Evolutionary conservation across 1,140 invertebrate species (phyloP), one percentile per base, ranked within the genome.

Genomic region (Dryas iulia): DNA sequence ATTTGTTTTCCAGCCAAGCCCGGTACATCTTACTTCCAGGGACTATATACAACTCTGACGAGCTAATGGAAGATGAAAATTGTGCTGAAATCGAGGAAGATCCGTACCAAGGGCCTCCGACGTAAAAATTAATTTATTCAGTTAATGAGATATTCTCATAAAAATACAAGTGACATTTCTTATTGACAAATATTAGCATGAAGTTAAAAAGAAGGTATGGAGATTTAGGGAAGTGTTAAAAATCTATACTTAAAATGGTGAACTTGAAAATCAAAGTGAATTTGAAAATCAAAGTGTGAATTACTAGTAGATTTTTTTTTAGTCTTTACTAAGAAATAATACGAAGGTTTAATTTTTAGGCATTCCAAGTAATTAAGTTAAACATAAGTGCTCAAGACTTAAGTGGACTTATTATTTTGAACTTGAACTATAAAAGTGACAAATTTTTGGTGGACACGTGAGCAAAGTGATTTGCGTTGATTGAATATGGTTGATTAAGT

Each of bases 1-100:
- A 14, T 47, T 60, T 75, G 71, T 65, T 59, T 77, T 74, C 25
- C 83, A 87, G 83, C 71, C 66, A 81, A 18, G 73, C 81, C n/a
- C 72, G 74, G 0, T 88, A 88, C 74, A 81, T 83, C 11, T 68
- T 74, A 1, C 77, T 88, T 7, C 83, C 84, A 0, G 86, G 84
- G 0, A 78, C 72, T 5, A 72, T 64, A 24, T 69, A 69, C 39
- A 33, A 69, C 33, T 28, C 71, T 0, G 69, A 71, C 3, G 76
- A 76, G 39, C 33, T 67, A 6, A 21, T 21, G 14, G 59, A 65
- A 28, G 68, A 73, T 4, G 71, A 67, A 12, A 30, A 54, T 59
- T 21, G 58, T 26, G 30, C 60, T 24, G 25, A 64, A 31, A 10
- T 33, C 10, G 56, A 72, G 0, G 77, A 79, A n/a, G 59, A 64